Percentiles rank a stretch among this genome's conserved stretches.
Evolutionary conservation across 2,888 invertebrate genomes (phyloP).

Genomic region (Cosmopolites sordidus): DNA sequence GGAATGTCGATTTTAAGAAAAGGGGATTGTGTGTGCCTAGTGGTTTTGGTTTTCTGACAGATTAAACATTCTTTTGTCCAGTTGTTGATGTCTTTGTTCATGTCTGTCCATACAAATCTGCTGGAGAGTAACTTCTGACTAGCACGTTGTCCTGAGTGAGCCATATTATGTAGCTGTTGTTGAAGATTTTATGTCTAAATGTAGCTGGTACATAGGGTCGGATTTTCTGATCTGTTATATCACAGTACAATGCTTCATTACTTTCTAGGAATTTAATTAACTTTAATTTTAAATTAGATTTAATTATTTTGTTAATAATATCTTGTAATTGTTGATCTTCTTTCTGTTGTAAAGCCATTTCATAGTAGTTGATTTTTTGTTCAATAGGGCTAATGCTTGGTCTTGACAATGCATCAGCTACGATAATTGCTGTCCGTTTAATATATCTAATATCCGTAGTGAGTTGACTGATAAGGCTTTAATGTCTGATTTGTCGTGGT

Average conservation of each 20-base stretch:
- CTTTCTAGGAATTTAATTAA: background rate
- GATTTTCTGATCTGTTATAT: background rate
- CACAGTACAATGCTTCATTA: background rate
- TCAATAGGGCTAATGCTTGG: background rate
- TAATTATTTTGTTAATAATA: too few relatives aligned
- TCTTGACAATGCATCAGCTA: slow-evolving; percentile 4
- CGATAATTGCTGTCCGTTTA: slow-evolving; percentile 2
- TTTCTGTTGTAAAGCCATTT: background rate
- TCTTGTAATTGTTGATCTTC: background rate
- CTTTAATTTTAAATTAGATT: background rate
- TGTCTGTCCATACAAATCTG: slow-evolving; percentile 43
- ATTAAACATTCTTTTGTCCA: slow-evolving; percentile 34
- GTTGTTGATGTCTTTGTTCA: slow-evolving; percentile 39
- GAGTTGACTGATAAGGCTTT: background rate
- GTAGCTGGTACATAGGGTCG: slow-evolving; percentile 21
- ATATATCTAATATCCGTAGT: slow-evolving; percentile 2
- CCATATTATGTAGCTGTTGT: slow-evolving; percentile 29
- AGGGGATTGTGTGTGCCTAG: slow-evolving; percentile 34
- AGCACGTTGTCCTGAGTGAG: slow-evolving; percentile 35
- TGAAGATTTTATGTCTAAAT: slow-evolving; percentile 2
- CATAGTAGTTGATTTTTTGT: background rate
- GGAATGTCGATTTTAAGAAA: slow-evolving; percentile 31
- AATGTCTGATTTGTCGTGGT: slow-evolving; percentile 5
- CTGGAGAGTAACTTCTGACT: slow-evolving; percentile 36
- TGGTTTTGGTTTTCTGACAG: slow-evolving; percentile 40